Evolutionary conservation across 2,797 vertebrate genomes (phyloP).

Genomic region (Monodelphis domestica): DNA sequence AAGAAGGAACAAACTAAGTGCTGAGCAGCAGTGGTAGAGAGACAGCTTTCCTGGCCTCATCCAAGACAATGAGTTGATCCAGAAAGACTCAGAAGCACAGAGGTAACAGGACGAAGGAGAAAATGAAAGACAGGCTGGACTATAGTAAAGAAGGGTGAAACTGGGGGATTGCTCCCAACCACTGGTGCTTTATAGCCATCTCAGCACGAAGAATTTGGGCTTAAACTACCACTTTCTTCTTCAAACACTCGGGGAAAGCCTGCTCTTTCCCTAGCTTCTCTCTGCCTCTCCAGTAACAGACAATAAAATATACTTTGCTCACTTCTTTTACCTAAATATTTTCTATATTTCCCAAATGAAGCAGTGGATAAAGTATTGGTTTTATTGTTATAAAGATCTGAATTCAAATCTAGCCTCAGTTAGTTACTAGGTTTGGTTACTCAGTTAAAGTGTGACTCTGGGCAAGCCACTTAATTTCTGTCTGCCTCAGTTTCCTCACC

Average conservation of each 20-base stretch:
- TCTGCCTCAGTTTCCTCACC: no score
- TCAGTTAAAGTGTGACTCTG: not conserved
- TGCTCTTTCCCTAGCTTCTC: not conserved
- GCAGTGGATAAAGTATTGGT: not conserved
- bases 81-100: not conserved
- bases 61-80: not conserved
- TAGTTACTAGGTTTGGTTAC: not conserved
- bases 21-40: not conserved
- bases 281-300: not conserved
- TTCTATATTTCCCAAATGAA: not conserved
- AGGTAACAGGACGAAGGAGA: not conserved
- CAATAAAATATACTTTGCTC: not conserved
- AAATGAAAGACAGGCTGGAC: not conserved
- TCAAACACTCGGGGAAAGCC: not conserved
- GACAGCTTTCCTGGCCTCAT: not conserved
- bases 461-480: no score
- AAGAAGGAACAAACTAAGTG: no score
- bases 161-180: no score
- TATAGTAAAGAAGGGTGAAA: not conserved
- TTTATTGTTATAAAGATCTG: not conserved
- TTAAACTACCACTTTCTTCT: not conserved
- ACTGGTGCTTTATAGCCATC: not conserved
- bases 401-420: not conserved
- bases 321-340: not conserved
- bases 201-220: not conserved